Evolutionary conservation across 2,888 invertebrate genomes (phyloP), one percentile per base, ranked within the genome.

Genomic region (Erannis defoliaria): DNA sequence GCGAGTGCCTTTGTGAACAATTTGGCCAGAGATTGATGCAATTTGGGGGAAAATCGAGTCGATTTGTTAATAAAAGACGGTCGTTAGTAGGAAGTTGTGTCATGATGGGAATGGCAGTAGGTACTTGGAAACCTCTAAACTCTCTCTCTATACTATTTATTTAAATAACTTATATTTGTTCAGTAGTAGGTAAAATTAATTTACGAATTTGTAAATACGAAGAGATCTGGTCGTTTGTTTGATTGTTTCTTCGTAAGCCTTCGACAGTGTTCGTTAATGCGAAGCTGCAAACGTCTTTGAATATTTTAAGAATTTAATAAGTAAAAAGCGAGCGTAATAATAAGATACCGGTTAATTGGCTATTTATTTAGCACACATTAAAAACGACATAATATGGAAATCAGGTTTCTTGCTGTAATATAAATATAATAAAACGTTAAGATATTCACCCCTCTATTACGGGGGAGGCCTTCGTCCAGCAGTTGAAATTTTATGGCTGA

Each of bases 1-100:
- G 51, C 45, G 54, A 48, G 29, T 40, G 54, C 59, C 40, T 54
- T 59, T 54, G 54, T 38, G 53, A 59, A 59, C 46, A 53, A 40
- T 48, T 48, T 46, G 37, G 48, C 38, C 31, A 31, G 51, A 51
- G 51, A 51, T 51, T 51, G 51, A 51, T 51, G 51, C 40, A 51
- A 51, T 51, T 51, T 51, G 51, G 29, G 40, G 40, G 51, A 51
- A 51, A 51, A 51, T 51, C 40, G 31, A 51, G 51, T 51, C 51
- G 16, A 19, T 40, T 40, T 51, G 49, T 42, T 43, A 50, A 35
- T 33, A 43, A 35, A 49, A 42, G 42, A 43, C 35, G 35, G 19
- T 31, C 48, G 26, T 43, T 50, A 38, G 43, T 6, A 50, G 23
- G n/a, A 40, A 19, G 40, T 29, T 26, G 49, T 23, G 49, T 50